These are phyloP conservation scores for Oreohelix idahoensis DNA, from an alignment of 1,140 invertebrate species.

Conservation along the genomic window DNA sequence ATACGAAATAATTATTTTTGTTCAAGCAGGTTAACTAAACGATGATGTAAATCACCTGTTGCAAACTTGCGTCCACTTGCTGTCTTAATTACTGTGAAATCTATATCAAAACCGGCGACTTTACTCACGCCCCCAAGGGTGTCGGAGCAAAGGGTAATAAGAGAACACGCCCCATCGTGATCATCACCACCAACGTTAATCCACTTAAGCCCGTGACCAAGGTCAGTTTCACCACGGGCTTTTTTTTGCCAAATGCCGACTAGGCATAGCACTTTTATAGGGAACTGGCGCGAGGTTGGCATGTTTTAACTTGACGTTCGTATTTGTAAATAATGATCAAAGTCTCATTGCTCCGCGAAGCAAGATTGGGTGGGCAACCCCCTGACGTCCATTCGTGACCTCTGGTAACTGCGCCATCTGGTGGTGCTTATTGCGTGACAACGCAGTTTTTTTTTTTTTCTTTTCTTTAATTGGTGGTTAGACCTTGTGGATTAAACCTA, in stretches of 20 bases:
- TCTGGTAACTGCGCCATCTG: not conserved
- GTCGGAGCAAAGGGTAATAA: conserved; percentile 54
- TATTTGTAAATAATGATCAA: not conserved
- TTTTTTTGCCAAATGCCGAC: conserved; percentile 49
- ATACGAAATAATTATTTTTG: no score
- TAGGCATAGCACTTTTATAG: not conserved
- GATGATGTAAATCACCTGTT: conserved; percentile 54
- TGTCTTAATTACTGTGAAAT: conserved; percentile 69
- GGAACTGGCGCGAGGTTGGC: not conserved
- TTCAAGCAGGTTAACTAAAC: no score
- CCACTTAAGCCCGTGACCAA: conserved; percentile 54
- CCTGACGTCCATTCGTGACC: not conserved
- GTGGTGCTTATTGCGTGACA: not conserved
- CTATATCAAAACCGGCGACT: conserved; percentile 67
- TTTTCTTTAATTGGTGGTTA: no score
- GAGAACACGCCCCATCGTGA: conserved; percentile 47
- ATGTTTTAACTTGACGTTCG: not conserved
- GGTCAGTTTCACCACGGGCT: conserved; percentile 51
- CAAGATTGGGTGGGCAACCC: not conserved
- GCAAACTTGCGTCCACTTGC: conserved; percentile 68
- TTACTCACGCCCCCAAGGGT: conserved; percentile 53
- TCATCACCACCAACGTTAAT: conserved; percentile 50
- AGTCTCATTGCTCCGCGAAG: not conserved
- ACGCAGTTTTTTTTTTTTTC: not conserved
- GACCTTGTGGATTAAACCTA: no score